These are phyloP conservation scores for Elymnias hypermnestra DNA, from an alignment of 1,140 invertebrate genomes.

Conservation along the genomic window DNA sequence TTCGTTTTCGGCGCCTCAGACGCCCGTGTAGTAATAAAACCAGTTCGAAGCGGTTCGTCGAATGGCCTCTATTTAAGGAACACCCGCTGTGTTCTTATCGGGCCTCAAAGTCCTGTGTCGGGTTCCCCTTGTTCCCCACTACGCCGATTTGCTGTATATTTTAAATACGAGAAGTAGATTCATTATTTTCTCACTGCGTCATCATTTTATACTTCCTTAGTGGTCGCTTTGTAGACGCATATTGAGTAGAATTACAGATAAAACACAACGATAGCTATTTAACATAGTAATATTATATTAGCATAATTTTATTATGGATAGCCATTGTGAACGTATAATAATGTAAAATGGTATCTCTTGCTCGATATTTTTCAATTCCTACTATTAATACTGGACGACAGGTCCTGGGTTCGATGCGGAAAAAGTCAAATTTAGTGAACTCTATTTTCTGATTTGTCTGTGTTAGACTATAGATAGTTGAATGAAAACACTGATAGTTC, in stretches of 20 bases:
- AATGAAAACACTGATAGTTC: too few species aligned
- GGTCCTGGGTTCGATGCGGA: too few species aligned
- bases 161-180: constrained; percentile 3
- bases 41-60: constrained; percentile 55
- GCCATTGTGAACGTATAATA: too few species aligned
- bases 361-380: too few species aligned
- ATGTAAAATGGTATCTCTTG: too few species aligned
- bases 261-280: not conserved
- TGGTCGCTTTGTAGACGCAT: not conserved
- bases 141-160: constrained; percentile 11
- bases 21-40: constrained; percentile 41
- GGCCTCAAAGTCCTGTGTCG: constrained; percentile 28
- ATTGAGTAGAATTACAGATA: not conserved
- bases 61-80: constrained; percentile 61
- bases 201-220: not conserved
- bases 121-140: constrained; percentile 16
- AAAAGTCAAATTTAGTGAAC: too few species aligned
- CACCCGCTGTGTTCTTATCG: constrained; percentile 48
- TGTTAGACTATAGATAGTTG: too few species aligned
- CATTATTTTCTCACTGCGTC: constrained; percentile 4
- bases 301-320: too few species aligned
- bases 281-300: not conserved
- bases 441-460: too few species aligned
- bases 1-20: constrained; percentile 38
- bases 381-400: too few species aligned